Evolutionary conservation across 2,113 vertebrate species (phyloP), one percentile per base, ranked within the genome.

Genomic region (Notothenia rossii): DNA sequence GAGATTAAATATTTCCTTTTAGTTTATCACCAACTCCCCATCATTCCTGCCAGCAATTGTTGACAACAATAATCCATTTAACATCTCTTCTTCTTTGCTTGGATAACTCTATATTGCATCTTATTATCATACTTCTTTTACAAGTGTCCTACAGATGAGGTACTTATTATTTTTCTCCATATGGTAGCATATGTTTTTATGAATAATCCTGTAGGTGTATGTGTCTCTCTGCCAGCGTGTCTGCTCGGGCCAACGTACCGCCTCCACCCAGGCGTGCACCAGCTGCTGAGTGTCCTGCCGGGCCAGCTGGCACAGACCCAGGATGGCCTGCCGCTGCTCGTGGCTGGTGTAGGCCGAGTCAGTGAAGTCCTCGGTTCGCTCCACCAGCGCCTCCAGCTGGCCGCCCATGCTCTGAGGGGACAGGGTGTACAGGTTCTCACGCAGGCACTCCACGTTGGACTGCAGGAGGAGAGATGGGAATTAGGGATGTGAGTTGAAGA

Each of bases 291-390:
- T 91, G 66, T 98, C 97, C 91, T 94, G 94, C 85, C 96, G 95
- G 29, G 95, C 94, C 88, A 96, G 95, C 81, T 96, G 95, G 79
- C 96, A 97, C 88, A 98, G 88, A 67, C 96, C 96, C 82, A 99
- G 91, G 89, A 99, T 98, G 81, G 92, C 96, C 79, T 98, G 97
- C 72, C 98, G 94, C 93, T 97, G 97, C 92, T 99, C 98, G 11
- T 99, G 98, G 89, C 96, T 97, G 90, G 97, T 99, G 93, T 99
- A 99, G 59, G 98, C 96, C 60, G 97, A 99, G 84, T 99, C 98
- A 0, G 98, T 99, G 91, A 99, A 99, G 89, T 98, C 98, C 89
- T 99, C 97, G 0, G 95, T 98, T 71, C 96, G 96, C 91, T 99
- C 98, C 85, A 98, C 90, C 86, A 99, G 93, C 62, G 93, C 91